phyloP scores from a whole-genome alignment of 2,888 invertebrate species.

The Cistogaster globosa region DNA sequence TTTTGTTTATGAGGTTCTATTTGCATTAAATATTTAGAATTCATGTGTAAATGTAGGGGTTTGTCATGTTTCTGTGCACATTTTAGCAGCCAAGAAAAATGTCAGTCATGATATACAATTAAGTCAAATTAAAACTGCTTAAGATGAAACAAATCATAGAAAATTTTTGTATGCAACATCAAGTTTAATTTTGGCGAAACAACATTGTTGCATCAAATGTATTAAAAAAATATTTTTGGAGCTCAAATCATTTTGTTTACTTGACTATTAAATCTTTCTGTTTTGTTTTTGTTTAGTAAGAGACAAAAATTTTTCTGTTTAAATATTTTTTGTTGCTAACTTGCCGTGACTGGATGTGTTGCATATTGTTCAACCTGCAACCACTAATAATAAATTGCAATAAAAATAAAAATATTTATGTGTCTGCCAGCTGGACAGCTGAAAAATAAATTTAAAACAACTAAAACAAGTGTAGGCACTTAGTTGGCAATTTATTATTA shows the following conservation, averaged over 20 bases:
- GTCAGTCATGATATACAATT: slow-evolving; percentile 64
- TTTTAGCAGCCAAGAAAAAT: slow-evolving; percentile 54
- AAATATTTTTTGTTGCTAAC: slow-evolving; percentile 1
- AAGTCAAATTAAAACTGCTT: slow-evolving; percentile 61
- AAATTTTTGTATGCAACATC: slow-evolving; percentile 20
- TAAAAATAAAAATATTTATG: slow-evolving; percentile 35
- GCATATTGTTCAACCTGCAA: slow-evolving; percentile 10
- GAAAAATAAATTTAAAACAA: background rate
- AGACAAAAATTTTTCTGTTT: slow-evolving; percentile 1
- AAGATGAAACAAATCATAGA: slow-evolving; percentile 16
- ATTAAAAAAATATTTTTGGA: slow-evolving; percentile 28
- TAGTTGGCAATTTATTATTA: slow-evolving; percentile 65
- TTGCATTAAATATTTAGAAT: slow-evolving; percentile 54
- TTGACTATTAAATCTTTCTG: slow-evolving; percentile 2
- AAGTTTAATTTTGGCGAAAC: slow-evolving; percentile 38
- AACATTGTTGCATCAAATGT: slow-evolving; percentile 59
- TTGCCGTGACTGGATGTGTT: slow-evolving; percentile 35
- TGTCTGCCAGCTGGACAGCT: slow-evolving; percentile 38
- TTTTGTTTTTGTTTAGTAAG: slow-evolving; percentile 33
- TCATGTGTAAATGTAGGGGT: slow-evolving; percentile 45
- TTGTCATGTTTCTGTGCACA: slow-evolving; percentile 23
- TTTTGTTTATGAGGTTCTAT: slow-evolving; percentile 31
- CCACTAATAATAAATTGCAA: slow-evolving; percentile 45
- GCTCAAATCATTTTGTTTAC: slow-evolving; percentile 46
- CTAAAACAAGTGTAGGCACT: slow-evolving; percentile 58